A percentile compares a stretch with the other conserved stretches of the same genome.
Conservation (phyloP, 2,888 invertebrate genomes). For the Ophioninae sp. region DNA sequence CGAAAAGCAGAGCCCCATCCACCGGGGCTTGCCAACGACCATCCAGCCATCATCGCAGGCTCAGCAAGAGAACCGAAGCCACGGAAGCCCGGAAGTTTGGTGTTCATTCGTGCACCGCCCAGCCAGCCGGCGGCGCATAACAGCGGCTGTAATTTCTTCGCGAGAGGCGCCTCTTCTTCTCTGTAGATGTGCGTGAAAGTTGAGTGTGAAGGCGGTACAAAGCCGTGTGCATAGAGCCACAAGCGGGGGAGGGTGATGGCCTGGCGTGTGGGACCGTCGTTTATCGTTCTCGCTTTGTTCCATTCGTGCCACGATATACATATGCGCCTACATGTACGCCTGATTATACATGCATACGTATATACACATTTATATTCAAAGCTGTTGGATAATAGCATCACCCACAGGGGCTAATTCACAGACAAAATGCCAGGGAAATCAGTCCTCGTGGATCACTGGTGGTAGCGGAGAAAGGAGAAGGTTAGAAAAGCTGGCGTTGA, state of each 20-base stretch:
- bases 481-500: constrained; percentile 21
- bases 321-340: not conserved
- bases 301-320: constrained; percentile 49
- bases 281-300: constrained; percentile 68
- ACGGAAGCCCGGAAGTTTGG: constrained; percentile 60
- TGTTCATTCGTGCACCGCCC: constrained; percentile 59
- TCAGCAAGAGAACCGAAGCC: constrained; percentile 45
- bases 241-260: constrained; percentile 17
- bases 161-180: constrained; percentile 58
- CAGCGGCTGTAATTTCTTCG: constrained; percentile 64
- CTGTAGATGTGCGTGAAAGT: constrained; percentile 16
- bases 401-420: constrained; percentile 65
- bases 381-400: constrained; percentile 62
- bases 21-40: constrained; percentile 8
- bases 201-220: constrained; percentile 25
- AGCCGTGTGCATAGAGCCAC: constrained; percentile 11
- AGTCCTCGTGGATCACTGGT: constrained; percentile 41
- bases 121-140: constrained; percentile 58
- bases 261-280: constrained; percentile 66
- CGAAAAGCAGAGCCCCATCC: constrained; percentile 43
- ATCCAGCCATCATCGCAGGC: constrained; percentile 44
- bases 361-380: constrained; percentile 13
- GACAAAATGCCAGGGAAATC: constrained; percentile 63
- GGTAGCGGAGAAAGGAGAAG: not conserved
- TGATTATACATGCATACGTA: constrained; percentile 37